Evolutionary conservation across 2,888 invertebrate species (phyloP), one percentile per base, ranked within the genome.

Genomic region (Seira musarum): DNA sequence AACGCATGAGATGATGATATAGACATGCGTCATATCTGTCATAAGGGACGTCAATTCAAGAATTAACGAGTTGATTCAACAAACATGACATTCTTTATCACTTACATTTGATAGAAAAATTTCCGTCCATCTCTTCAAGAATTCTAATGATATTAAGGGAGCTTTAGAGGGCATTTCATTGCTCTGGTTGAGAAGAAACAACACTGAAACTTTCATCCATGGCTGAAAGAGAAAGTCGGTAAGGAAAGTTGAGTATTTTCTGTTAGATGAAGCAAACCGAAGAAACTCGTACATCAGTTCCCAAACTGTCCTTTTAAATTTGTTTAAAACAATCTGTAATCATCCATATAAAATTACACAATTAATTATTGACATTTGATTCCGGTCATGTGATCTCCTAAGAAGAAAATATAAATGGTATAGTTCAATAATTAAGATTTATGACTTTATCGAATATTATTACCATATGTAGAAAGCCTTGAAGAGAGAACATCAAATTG

Each of bases 171-270:
- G 76, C 13, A 65, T 19, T 21, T 75, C 35, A 17, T 57, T 25
- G 30, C 70, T 64, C 17, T 25, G 13, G 13, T 63, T 13, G 0
- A 76, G 53, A 17, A 70, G 49, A 10, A 53, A 35, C 53, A 60
- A 10, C 0, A 76, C 19, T 13, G 40, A 10, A 1, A 76, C 64
- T 64, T 76, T 76, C 22, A 69, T 53, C 57, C 64, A 76, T 0
- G 76, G 76, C n/a, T 76, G 76, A 19, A 76, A 70, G 35, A 76
- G 64, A n/a, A 70, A 35, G 17, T 76, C 65, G 10, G 15, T 53
- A 10, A 30, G 61, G 24, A 76, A 70, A 35, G 22, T 65, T 35
- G 70, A 10, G 15, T 46, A 35, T 5, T 40, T 25, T 17, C n/a
- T 10, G 21, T 5, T 30, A 10, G 64, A 53, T 13, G 46, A 40